Conservation (phyloP, 2,797 vertebrate species). For the Crenuchus spilurus region DNA sequence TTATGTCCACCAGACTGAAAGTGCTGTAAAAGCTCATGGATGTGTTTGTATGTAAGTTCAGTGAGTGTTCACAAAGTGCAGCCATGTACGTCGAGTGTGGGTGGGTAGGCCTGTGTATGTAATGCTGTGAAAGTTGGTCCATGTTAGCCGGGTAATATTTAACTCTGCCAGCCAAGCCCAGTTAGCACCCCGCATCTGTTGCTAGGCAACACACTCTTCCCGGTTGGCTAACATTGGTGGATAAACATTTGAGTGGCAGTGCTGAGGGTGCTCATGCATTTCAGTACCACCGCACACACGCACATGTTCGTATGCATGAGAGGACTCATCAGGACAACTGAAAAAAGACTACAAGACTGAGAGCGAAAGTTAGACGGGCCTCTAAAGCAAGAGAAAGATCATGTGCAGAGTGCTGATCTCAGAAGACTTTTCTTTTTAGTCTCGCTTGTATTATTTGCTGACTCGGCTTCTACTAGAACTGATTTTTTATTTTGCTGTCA, state of each 20-base stretch:
- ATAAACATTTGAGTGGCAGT: slow-evolving; percentile 53
- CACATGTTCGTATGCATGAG: slow-evolving; percentile 27
- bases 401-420: background rate
- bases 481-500: slow-evolving; percentile 14
- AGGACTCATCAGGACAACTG: slow-evolving; percentile 23
- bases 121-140: slow-evolving; percentile 50
- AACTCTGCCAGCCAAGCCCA: slow-evolving; percentile 51
- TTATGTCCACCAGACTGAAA: too few relatives aligned
- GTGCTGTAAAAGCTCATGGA: background rate
- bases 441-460: background rate
- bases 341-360: background rate
- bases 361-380: slow-evolving; percentile 33
- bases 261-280: slow-evolving; percentile 35
- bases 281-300: slow-evolving; percentile 34
- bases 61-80: slow-evolving; percentile 5
- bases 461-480: background rate
- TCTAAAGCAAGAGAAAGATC: background rate
- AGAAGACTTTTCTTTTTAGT: background rate
- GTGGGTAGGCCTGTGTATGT: background rate
- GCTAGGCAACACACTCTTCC: slow-evolving; percentile 76
- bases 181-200: slow-evolving; percentile 72
- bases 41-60: background rate
- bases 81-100: background rate
- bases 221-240: slow-evolving; percentile 51
- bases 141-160: slow-evolving; percentile 51